Evolutionary conservation across 2,113 vertebrate genomes (phyloP), one percentile per base, ranked within the genome.

Genomic region (Corynorhinus townsendii): DNA sequence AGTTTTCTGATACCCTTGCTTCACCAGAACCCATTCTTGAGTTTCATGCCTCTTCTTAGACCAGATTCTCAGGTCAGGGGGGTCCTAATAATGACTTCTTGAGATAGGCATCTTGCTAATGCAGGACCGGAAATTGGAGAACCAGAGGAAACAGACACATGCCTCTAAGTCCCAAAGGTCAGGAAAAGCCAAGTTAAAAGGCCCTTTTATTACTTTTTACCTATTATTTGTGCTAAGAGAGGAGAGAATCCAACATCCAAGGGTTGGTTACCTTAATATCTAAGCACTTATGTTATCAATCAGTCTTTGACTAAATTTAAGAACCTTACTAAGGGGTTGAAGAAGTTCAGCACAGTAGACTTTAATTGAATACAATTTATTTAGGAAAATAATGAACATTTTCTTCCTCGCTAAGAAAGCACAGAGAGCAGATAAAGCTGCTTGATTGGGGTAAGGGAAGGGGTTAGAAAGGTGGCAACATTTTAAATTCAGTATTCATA

Each of bases 361-460:
- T 43, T 72, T 89, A 72, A 72, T 54, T 83, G 59, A 40, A 75
- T 72, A 35, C 38, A 88, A 75, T 59, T 45, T 89, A 89, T 38
- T 43, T 77, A 62, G n/a, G 49, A 93, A 94, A 86, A 89, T 76
- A 89, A 94, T 17, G 10, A 40, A 87, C 6, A n/a, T 85, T 45
- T 80, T 43, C 35, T 81, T 89, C 49, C 38, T 77, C 62, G 26
- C 28, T 52, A 66, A 89, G 83, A 94, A 89, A 93, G 86, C 38
- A 64, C 68, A 83, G 4, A 80, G 9, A 90, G 12, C 69, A 89
- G 87, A 76, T 47, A 93, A 71, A 80, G 59, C 24, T 95, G 38
- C 30, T 77, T 94, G 35, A n/a, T 59, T n/a, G 24, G 26, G 30
- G 22, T 33, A 35, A 79, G 33, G 56, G 26, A 33, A 54, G 10